Evolutionary conservation across 2,888 invertebrate species (phyloP).

Genomic region (Sabatieria punctata): DNA sequence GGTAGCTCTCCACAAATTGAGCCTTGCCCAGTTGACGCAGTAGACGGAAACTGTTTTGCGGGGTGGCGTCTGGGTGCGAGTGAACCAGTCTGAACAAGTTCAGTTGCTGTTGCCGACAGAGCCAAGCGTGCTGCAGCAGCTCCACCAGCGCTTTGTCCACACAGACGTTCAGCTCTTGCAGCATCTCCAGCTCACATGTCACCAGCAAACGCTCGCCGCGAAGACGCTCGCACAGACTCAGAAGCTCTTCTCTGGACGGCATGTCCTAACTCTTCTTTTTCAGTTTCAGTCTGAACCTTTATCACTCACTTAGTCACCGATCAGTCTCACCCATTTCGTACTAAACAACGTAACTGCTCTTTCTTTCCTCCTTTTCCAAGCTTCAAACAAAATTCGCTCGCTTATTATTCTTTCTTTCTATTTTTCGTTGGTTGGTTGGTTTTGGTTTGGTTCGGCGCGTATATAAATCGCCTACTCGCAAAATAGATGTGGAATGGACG

Average conservation of each 20-base stretch:
- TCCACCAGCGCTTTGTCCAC: constrained; percentile 40
- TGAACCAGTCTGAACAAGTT: constrained; percentile 50
- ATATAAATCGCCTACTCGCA: no score
- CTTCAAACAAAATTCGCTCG: no score
- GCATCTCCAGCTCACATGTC: constrained; percentile 55
- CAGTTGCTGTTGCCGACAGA: constrained; percentile 65
- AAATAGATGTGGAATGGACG: no score
- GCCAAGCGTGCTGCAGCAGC: constrained; percentile 58
- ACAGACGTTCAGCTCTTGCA: constrained; percentile 33
- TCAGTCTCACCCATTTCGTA: no score
- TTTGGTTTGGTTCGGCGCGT: no score
- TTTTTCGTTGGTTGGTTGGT: no score
- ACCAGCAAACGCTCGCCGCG: constrained; percentile 71
- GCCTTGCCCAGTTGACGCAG: constrained; percentile 47
- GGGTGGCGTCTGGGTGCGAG: constrained; percentile 55
- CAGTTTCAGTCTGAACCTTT: no score
- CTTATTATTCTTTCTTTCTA: no score
- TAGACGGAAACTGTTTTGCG: constrained; percentile 56
- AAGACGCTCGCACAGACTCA: constrained; percentile 50
- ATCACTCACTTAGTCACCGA: no score
- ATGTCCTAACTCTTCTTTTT: no score
- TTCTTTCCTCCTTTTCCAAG: no score
- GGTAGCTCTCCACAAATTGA: constrained; percentile 59
- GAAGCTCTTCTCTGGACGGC: constrained; percentile 35
- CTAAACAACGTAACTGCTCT: no score